Evolutionary conservation across 2,797 vertebrate species (phyloP).

Genomic region (Aeoliscus strigatus): DNA sequence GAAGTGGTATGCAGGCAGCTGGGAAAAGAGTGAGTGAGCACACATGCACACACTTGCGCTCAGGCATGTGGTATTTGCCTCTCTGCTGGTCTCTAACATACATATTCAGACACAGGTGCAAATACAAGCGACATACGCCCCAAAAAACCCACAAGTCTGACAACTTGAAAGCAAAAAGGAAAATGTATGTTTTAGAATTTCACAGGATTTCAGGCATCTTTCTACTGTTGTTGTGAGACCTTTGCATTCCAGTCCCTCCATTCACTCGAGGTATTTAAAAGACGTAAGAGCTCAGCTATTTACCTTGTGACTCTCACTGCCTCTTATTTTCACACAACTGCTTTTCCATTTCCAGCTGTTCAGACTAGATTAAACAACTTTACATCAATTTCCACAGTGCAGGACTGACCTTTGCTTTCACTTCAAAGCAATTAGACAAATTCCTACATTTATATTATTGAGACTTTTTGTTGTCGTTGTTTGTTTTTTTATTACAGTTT

Average conservation of each 20-base stretch:
- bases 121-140: conserved; percentile 12
- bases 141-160: conserved; percentile 10
- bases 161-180: conserved; percentile 14
- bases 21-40: conserved; percentile 81
- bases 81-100: conserved; percentile 7
- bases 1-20: conserved; percentile 85
- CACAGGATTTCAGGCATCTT: conserved; percentile 16
- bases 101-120: conserved; percentile 34
- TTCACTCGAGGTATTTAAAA: conserved; percentile 53
- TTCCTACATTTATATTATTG: too few relatives aligned
- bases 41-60: conserved; percentile 3
- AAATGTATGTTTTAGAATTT: conserved; percentile 18
- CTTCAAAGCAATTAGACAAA: too few relatives aligned
- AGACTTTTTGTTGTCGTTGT: too few relatives aligned
- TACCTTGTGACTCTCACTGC: conserved; percentile 31
- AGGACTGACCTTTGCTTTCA: too few relatives aligned
- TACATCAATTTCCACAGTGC: too few relatives aligned
- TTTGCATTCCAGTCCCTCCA: conserved; percentile 44
- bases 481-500: too few relatives aligned
- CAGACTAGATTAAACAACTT: too few relatives aligned
- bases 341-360: background rate
- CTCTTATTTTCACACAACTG: background rate
- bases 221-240: conserved; percentile 30
- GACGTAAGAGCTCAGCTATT: conserved; percentile 41
- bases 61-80: conserved; percentile 16